Evolutionary conservation across 2,888 invertebrate species (phyloP).

Genomic region (Cephus rjabovi): DNA sequence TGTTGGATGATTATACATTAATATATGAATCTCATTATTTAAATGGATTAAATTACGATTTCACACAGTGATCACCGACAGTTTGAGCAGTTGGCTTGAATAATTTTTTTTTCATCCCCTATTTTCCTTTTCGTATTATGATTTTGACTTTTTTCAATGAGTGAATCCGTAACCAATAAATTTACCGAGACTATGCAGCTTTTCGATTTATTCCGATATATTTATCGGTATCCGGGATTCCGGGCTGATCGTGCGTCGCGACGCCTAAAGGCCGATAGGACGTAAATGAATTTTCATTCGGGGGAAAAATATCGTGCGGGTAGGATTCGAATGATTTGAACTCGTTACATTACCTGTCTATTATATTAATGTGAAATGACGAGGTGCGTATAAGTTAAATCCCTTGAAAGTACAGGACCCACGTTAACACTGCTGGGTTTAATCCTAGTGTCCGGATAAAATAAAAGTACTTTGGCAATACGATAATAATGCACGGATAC

Average conservation of each 20-base stretch:
- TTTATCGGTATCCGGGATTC: background rate
- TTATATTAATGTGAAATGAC: background rate
- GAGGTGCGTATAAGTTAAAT: background rate
- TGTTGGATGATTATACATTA: constrained; percentile 42
- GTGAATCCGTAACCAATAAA: background rate
- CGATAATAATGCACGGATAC: background rate
- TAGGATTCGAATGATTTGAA: background rate
- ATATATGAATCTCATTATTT: constrained; percentile 41
- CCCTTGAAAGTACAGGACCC: background rate
- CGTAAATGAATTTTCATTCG: background rate
- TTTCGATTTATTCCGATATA: background rate
- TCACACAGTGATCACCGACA: background rate
- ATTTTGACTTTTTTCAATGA: too few relatives aligned
- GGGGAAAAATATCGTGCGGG: background rate
- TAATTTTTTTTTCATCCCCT: background rate
- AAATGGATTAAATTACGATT: constrained; percentile 28
- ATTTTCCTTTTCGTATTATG: background rate
- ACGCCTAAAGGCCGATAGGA: background rate
- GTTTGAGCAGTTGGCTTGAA: background rate
- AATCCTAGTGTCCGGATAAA: background rate
- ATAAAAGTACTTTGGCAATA: background rate
- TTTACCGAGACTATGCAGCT: background rate
- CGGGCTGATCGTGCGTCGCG: background rate
- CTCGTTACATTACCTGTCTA: background rate
- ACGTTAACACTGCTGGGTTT: background rate